A percentile compares a stretch with the other conserved stretches of the same genome.
Conservation (phyloP, 2,888 invertebrate genomes). For the Dendrolimus pini region DNA sequence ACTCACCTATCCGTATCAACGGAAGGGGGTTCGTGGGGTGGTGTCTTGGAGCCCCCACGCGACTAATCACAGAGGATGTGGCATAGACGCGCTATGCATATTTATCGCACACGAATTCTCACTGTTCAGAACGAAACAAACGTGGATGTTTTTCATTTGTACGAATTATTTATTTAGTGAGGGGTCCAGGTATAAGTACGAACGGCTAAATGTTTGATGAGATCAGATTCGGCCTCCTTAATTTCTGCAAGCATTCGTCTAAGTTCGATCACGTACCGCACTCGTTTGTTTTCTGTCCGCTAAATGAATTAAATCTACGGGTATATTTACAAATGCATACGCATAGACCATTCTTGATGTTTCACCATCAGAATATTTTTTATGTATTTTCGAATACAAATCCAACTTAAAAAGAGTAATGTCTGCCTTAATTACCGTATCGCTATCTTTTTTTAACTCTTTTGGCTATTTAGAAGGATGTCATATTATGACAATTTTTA, state of each 20-base stretch:
- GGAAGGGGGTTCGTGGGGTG: slow-evolving; percentile 21
- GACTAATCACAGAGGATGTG: slow-evolving; percentile 75
- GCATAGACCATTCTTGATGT: background rate
- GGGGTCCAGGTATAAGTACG: slow-evolving; percentile 44
- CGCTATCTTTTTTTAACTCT: too few relatives aligned
- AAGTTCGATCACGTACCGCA: slow-evolving; percentile 46
- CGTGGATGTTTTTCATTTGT: slow-evolving; percentile 71
- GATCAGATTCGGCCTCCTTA: slow-evolving; percentile 59
- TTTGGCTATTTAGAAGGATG: too few relatives aligned
- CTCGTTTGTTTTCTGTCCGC: slow-evolving; percentile 27
- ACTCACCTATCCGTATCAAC: slow-evolving; percentile 72
- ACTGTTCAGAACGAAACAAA: slow-evolving; percentile 50
- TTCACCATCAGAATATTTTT: slow-evolving; percentile 18
- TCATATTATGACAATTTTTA: too few relatives aligned
- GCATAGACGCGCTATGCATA: slow-evolving; percentile 74
- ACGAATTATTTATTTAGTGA: slow-evolving; percentile 65
- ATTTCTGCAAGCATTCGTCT: slow-evolving; percentile 51
- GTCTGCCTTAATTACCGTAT: slow-evolving; percentile 10
- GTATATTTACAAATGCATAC: background rate
- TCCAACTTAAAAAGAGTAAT: slow-evolving; percentile 17
- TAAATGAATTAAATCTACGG: slow-evolving; percentile 39
- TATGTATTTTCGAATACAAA: slow-evolving; percentile 33
- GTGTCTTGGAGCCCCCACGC: slow-evolving; percentile 38
- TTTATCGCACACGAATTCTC: slow-evolving; percentile 71
- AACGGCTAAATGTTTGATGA: slow-evolving; percentile 68